Evolutionary conservation across 1,140 invertebrate species (phyloP).

Genomic region (Neodiprion virginianus): DNA sequence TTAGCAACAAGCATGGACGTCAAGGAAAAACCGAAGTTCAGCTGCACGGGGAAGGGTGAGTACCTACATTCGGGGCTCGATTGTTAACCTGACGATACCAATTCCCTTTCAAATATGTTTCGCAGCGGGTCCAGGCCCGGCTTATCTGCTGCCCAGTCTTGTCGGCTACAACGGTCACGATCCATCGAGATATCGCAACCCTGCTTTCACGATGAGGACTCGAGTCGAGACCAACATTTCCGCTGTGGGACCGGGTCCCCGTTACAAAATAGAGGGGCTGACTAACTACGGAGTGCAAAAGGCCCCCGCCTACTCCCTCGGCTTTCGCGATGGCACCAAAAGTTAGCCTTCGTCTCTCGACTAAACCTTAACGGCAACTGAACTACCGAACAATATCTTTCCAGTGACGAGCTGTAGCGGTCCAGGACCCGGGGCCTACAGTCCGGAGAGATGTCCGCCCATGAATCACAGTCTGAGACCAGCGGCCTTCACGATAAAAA

Average conservation of each 20-base stretch:
- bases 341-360: constrained; percentile 27
- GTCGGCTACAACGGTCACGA: constrained; percentile 55
- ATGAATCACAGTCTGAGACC: constrained; percentile 46
- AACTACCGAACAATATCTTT: not conserved
- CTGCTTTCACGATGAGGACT: constrained; percentile 51
- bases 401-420: constrained; percentile 17
- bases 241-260: constrained; percentile 50
- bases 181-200: constrained; percentile 46
- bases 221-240: constrained; percentile 10
- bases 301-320: constrained; percentile 50
- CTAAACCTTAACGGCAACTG: too few relatives aligned
- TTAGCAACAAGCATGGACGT: not conserved
- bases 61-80: not conserved
- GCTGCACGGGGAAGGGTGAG: not conserved
- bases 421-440: constrained; percentile 55
- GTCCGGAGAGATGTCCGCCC: constrained; percentile 45
- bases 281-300: constrained; percentile 46
- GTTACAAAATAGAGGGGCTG: constrained; percentile 40
- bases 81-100: not conserved
- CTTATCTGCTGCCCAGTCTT: constrained; percentile 48
- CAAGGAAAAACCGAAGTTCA: not conserved
- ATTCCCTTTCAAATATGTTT: constrained; percentile 13
- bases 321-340: constrained; percentile 26
- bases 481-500: constrained; percentile 44
- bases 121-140: constrained; percentile 56